These are phyloP conservation scores for Xanthostigma xanthostigma DNA, from an alignment of 2,888 invertebrate genomes.

Conservation along the genomic window DNA sequence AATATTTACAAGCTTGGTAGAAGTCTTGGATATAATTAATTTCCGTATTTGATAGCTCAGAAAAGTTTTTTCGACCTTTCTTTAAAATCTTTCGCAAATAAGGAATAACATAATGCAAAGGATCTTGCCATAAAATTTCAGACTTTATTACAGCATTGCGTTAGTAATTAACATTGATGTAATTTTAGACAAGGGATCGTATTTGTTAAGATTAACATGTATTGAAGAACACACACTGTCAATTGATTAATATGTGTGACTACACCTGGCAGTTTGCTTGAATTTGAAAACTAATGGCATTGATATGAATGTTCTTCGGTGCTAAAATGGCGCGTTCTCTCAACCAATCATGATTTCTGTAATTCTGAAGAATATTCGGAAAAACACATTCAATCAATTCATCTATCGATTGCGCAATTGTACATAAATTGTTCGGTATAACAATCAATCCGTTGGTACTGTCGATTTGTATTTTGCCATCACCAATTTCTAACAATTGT, in stretches of 20 bases:
- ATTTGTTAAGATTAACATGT: slow-evolving; percentile 2
- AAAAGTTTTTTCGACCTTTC: slow-evolving; percentile 2
- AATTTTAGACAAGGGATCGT: slow-evolving; percentile 2
- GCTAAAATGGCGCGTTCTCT: slow-evolving; percentile 6
- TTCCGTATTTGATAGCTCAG: background rate
- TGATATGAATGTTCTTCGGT: no score
- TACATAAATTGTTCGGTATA: no score
- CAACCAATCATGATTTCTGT: slow-evolving; percentile 12
- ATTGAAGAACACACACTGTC: slow-evolving; percentile 4
- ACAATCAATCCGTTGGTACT: no score
- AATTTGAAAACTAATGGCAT: no score
- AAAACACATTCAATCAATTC: slow-evolving; percentile 15
- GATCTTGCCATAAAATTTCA: no score
- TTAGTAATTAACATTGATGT: slow-evolving; percentile 1
- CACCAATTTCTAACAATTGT: no score
- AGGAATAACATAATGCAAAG: slow-evolving; percentile 5
- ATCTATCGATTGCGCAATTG: slow-evolving; percentile 10
- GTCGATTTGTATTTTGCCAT: no score
- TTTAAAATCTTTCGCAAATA: slow-evolving; percentile 3
- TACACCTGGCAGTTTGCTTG: no score
- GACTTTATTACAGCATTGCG: no score
- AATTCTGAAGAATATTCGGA: slow-evolving; percentile 14
- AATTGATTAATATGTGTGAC: no score
- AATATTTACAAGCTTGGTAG: slow-evolving; percentile 1
- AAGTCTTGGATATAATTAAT: background rate